Evolutionary conservation across 2,888 invertebrate genomes (phyloP).

Genomic region (Drosophila sordidula): DNA sequence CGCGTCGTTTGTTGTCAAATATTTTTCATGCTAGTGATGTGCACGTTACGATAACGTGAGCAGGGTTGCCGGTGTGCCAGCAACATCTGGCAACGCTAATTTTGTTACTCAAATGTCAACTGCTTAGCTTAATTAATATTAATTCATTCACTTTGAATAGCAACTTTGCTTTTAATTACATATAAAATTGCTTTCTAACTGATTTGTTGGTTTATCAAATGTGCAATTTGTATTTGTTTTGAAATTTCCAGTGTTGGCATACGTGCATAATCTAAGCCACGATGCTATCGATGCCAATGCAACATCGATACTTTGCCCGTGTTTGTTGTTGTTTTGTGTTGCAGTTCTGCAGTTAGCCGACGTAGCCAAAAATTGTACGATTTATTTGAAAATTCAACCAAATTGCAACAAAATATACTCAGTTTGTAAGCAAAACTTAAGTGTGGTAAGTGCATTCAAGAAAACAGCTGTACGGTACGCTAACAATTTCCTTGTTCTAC

Average conservation of each 20-base stretch:
- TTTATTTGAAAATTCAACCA: not conserved
- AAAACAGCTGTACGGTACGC: not conserved
- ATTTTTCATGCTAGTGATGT: slow-evolving; percentile 49
- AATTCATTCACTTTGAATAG: no score
- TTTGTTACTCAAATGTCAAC: not conserved
- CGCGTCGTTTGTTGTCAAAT: slow-evolving; percentile 66
- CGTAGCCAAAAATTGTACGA: slow-evolving; percentile 33
- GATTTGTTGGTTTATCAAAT: no score
- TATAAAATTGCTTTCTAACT: no score
- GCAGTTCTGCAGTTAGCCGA: slow-evolving; percentile 28
- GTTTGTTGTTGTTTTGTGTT: slow-evolving; percentile 17
- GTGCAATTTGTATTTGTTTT: not conserved
- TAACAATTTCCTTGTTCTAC: slow-evolving; percentile 32
- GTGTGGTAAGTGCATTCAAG: not conserved
- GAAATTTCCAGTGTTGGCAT: slow-evolving; percentile 7
- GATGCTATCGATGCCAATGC: slow-evolving; percentile 19
- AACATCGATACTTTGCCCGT: slow-evolving; percentile 30
- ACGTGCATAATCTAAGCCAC: not conserved
- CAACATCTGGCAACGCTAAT: slow-evolving; percentile 15
- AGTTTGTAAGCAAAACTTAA: not conserved
- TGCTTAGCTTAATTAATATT: no score
- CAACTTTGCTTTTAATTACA: no score
- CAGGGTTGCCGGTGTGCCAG: slow-evolving; percentile 8
- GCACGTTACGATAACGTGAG: slow-evolving; percentile 41
- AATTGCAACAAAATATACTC: not conserved